Conservation (phyloP, 2,797 vertebrate genomes). For the Zonotrichia albicollis region DNA sequence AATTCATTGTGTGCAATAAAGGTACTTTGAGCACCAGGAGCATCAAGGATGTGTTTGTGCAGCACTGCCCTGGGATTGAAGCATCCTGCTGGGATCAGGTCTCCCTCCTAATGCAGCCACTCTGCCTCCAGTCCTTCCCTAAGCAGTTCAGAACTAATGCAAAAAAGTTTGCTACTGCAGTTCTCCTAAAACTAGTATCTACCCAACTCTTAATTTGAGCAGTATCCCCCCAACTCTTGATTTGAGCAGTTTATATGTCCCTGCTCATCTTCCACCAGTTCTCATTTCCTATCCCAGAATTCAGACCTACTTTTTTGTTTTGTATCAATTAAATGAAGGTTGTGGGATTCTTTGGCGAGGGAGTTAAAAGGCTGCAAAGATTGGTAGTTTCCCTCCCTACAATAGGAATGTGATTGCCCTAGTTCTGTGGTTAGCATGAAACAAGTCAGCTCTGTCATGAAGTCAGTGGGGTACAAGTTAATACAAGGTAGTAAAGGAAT, state of each 20-base stretch:
- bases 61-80: not conserved
- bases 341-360: not conserved
- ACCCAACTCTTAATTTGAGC: too few species aligned
- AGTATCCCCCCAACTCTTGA: not conserved
- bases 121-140: not conserved
- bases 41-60: not conserved
- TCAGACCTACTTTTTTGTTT: not conserved
- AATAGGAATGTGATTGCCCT: not conserved
- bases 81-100: not conserved
- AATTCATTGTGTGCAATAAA: not conserved
- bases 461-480: constrained; percentile 39
- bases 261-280: not conserved
- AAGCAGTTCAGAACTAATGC: not conserved
- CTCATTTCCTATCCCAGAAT: not conserved
- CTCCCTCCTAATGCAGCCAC: not conserved
- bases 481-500: constrained; percentile 45
- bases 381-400: not conserved
- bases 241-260: not conserved
- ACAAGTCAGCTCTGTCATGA: constrained; percentile 37
- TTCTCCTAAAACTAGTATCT: not conserved
- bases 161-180: not conserved
- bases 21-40: not conserved
- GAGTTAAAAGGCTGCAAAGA: not conserved
- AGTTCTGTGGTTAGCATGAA: constrained; percentile 45
- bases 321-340: not conserved